phyloP scores from a whole-genome alignment of 2,113 vertebrate species.

The Crotophaga sulcirostris region DNA sequence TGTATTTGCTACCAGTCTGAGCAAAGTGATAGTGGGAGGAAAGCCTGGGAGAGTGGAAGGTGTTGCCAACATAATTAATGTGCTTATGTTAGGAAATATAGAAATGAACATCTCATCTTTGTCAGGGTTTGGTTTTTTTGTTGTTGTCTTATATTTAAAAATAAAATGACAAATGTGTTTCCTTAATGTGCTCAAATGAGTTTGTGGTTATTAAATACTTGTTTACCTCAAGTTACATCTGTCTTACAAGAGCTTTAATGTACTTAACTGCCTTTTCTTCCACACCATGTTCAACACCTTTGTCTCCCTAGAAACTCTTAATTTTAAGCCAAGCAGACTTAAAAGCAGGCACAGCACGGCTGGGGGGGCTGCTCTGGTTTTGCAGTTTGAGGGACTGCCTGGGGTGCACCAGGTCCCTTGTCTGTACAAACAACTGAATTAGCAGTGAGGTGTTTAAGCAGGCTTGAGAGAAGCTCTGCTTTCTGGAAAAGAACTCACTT shows the following conservation, averaged over 20 bases:
- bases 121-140: background rate
- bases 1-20: fast-evolving
- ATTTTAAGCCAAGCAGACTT: background rate
- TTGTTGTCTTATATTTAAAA: background rate
- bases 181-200: background rate
- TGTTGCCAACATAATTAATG: background rate
- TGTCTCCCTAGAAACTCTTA: background rate
- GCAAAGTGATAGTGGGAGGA: fast-evolving
- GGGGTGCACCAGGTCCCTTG: fast-evolving
- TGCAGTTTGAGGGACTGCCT: background rate
- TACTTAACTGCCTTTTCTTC: background rate
- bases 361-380: background rate
- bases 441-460: fast-evolving
- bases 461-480: background rate
- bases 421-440: fast-evolving
- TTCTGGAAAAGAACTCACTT: background rate
- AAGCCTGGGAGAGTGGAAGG: background rate
- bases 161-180: background rate
- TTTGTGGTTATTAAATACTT: background rate
- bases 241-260: background rate
- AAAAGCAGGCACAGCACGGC: background rate
- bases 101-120: background rate
- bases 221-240: background rate
- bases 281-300: fast-evolving
- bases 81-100: background rate